These are phyloP conservation scores for Martes martes DNA, from an alignment of 2,113 vertebrate genomes.

Conservation along the genomic window DNA sequence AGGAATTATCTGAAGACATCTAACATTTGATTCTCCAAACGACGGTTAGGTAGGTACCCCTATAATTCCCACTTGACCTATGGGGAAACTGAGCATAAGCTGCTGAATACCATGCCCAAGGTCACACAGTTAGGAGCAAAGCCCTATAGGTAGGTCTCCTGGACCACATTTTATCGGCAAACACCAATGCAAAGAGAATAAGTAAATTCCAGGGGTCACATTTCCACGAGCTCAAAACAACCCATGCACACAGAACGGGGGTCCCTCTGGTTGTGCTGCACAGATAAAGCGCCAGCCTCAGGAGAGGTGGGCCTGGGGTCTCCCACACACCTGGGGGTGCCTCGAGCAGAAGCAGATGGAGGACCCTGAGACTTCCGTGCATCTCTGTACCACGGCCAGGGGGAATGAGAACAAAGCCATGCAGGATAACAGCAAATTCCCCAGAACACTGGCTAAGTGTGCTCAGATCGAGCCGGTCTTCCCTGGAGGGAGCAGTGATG, in stretches of 20 bases:
- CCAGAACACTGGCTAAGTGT: neutral
- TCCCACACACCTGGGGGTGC: neutral
- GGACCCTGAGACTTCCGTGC: slow-evolving; percentile 8
- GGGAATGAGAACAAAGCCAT: slow-evolving; percentile 57
- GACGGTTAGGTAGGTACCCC: neutral
- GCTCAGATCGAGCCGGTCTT: neutral
- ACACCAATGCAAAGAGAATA: neutral
- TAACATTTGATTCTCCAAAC: neutral
- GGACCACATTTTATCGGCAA: neutral
- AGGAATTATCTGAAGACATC: neutral
- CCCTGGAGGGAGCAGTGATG: neutral
- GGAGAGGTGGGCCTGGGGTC: neutral
- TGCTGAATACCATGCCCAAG: neutral
- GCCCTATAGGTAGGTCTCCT: neutral
- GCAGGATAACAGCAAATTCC: slow-evolving; percentile 9
- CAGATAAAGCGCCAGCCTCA: slow-evolving; percentile 64
- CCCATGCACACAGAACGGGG: neutral
- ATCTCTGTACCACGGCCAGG: slow-evolving; percentile 39
- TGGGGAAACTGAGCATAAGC: neutral
- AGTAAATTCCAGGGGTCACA: neutral
- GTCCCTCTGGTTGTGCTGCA: neutral
- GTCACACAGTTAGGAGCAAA: neutral
- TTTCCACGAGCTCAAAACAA: neutral
- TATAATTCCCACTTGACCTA: neutral
- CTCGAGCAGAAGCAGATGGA: slow-evolving; percentile 72